These are phyloP conservation scores for Chionoecetes opilio DNA, from an alignment of 1,140 invertebrate species.

Conservation along the genomic window DNA sequence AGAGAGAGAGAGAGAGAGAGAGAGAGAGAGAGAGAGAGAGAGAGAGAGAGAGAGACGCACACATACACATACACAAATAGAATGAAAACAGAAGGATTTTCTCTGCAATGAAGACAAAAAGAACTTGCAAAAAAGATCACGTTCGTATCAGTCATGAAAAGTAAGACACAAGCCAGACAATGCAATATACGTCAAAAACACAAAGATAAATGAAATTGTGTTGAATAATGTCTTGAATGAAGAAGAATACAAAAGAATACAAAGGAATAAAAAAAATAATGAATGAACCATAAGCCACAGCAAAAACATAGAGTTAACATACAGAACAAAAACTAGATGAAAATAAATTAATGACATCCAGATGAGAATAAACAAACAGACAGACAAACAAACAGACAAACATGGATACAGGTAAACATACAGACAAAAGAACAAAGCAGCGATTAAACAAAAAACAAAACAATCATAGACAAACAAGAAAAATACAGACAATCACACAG, in stretches of 20 bases:
- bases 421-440: too few relatives aligned
- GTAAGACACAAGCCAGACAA: too few relatives aligned
- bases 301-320: not conserved
- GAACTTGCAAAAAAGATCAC: too few relatives aligned
- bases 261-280: not conserved
- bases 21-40: conserved; percentile 27
- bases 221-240: too few relatives aligned
- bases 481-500: not conserved
- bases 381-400: not conserved
- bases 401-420: not conserved
- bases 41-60: not conserved
- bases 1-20: conserved; percentile 27
- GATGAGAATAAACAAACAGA: not conserved
- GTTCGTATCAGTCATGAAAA: too few relatives aligned
- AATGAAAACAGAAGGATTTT: not conserved
- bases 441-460: too few relatives aligned
- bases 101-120: too few relatives aligned
- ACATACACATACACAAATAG: not conserved
- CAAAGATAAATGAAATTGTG: too few relatives aligned
- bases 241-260: not conserved
- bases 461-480: not conserved
- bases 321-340: not conserved
- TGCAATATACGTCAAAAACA: too few relatives aligned
- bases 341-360: too few relatives aligned
- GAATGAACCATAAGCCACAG: not conserved